Evolutionary conservation across 2,888 invertebrate genomes (phyloP), one percentile per base, ranked within the genome.

Genomic region (Lasioglossum calceatum): DNA sequence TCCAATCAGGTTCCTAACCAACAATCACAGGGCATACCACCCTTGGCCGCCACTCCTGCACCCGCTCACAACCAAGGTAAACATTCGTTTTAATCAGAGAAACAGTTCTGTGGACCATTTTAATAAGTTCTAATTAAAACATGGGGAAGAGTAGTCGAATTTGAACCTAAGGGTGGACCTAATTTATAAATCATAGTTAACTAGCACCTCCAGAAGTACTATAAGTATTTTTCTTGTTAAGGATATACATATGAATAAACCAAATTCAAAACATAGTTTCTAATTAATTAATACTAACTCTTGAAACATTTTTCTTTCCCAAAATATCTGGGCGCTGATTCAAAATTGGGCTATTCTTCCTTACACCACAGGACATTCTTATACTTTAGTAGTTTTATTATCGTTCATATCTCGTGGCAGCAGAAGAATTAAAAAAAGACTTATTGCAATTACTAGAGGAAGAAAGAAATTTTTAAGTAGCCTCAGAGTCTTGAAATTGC

Each of bases 11-110:
- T 93, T 79, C 88, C 92, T 83, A 92, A 87, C 87, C 94, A 94
- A 79, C 94, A 94, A 87, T 92, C 94, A 78, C 94, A 95, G 87
- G 92, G 92, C 64, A 94, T 94, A 82, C 94, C 94, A 87, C 93
- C 94, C 78, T 90, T 94, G 81, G 94, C 94, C 74, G 93, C 94
- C 77, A 94, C 94, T 89, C 94, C 94, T 87, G 93, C 93, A 74
- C 95, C 94, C 81, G 93, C 94, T 83, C 94, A 94, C 88, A 95
- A 90, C 88, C 94, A 95, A 94, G 94, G 94, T 95, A 89, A 47
- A 44, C 74, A 61, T 23, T 47, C 23, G 23, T 19, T 27, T 61
- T 44, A 7, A 70, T 47, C n/a, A 23, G 23, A 23, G 8, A 23
- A 23, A 23, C 8, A 54, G 8, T 23, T 23, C 54, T 54, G 54